phyloP scores from a whole-genome alignment of 2,113 vertebrate species.

The Psammodynastes pulverulentus region DNA sequence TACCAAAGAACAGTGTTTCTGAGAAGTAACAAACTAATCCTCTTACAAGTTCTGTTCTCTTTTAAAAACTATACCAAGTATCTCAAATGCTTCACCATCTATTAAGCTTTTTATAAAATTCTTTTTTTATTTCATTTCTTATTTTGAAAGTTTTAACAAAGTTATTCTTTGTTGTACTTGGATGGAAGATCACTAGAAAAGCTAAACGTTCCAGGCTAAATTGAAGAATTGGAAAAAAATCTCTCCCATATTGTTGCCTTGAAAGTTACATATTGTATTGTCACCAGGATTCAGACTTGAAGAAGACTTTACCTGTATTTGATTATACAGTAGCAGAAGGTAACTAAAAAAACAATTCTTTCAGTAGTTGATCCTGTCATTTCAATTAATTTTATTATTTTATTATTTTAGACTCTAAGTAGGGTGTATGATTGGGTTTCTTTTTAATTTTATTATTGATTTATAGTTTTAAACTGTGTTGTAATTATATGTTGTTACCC shows the following conservation, averaged over 20 bases:
- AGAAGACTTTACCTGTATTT: neutral
- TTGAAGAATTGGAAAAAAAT: neutral
- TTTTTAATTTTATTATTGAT: too few species aligned
- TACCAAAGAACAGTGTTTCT: conserved; percentile 34
- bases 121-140: neutral
- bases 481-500: too few species aligned
- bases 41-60: conserved; percentile 6
- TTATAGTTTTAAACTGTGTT: too few species aligned
- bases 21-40: conserved; percentile 1
- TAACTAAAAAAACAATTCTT: neutral
- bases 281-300: neutral
- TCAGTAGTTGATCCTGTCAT: neutral
- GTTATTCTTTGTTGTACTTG: neutral
- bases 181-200: neutral
- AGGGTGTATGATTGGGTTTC: too few species aligned
- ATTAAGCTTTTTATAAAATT: conserved; percentile 2
- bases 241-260: neutral
- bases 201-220: neutral
- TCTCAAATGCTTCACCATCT: neutral
- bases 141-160: neutral
- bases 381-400: neutral
- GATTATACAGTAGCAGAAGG: neutral
- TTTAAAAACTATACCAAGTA: conserved; percentile 3
- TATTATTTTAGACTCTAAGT: too few species aligned
- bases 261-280: neutral